Base-by-base conservation (phyloP, 2,113 vertebrate species). In the Tricholaema leucomelas region DNA sequence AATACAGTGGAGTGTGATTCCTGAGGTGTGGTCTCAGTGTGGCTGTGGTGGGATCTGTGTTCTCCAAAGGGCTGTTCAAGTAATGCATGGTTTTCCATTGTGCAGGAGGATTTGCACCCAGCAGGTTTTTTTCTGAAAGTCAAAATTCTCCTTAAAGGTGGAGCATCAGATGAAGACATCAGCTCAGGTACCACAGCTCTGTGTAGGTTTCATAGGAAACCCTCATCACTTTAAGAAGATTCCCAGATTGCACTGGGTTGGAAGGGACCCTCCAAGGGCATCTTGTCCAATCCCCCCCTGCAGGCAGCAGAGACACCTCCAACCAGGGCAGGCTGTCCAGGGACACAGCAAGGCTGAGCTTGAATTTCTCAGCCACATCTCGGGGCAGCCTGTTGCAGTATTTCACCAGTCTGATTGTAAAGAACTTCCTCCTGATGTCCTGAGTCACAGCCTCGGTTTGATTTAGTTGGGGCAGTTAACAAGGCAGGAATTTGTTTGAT, bases 101-200 rank as follows among this genome's bases (percentile, higher is more conserved):
- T 95, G 63, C 90, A 99, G 99, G 98, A 98, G 92, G 89, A 96
- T 83, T 92, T 97, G 60, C 97, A 97, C 73, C 96, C 97, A 79
- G 96, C 96, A 90, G 99, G 99, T 9, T 77, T 98, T 94, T 98
- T 97, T 96, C 93, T 99, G 92, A 98, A 98, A 97, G 95, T 98
- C 84, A 98, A 96, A 97, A 98, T 99, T 88, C 97, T 99, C 90
- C 93, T 99, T 96, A 98, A 90, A 95, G 96, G 96, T 35, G 79
- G 91, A 84, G 94, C 95, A 71, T 78, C 97, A 82, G 98, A 99
- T 91, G 97, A 97, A 95, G 95, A 96, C 42, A 82, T 99, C 90
- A 97, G 86, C 92, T 96, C 96, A 97, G 98, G 99, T 99, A 96
- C 73, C 16, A 73, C 73, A 61, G 63, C 50, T 92, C 31, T 90